phyloP scores from a whole-genome alignment of 2,888 invertebrate genomes.

The Drosophila kambysellisi region DNA sequence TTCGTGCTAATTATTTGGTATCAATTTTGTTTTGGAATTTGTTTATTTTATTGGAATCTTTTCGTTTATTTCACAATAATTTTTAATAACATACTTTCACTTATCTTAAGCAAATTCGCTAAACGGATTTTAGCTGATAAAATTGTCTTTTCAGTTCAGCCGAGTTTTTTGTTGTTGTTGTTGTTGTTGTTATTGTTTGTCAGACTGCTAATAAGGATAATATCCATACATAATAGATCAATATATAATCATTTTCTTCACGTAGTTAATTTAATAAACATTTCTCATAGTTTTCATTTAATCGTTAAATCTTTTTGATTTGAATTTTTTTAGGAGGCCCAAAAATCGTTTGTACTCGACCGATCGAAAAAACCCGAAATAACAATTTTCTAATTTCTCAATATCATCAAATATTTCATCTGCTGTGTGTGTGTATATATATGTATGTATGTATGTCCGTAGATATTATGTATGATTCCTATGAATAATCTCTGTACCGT shows the following conservation, averaged over 20 bases:
- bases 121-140: constrained; percentile 18
- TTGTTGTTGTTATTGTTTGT: background rate
- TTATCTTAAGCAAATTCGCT: constrained; percentile 22
- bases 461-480: background rate
- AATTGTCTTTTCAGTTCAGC: constrained; percentile 4
- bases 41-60: constrained; percentile 26
- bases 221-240: constrained; percentile 22
- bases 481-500: constrained; percentile 1
- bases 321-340: constrained; percentile 5
- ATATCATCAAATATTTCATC: constrained; percentile 14
- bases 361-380: constrained; percentile 46
- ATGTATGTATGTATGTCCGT: constrained; percentile 4
- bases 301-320: constrained; percentile 13
- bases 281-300: constrained; percentile 28
- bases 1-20: constrained; percentile 56
- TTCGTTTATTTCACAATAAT: constrained; percentile 21
- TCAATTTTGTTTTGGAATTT: constrained; percentile 2
- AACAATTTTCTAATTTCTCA: constrained; percentile 44
- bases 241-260: constrained; percentile 24
- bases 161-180: background rate
- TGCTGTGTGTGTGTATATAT: background rate
- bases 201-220: constrained; percentile 25
- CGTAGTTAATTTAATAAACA: constrained; percentile 40
- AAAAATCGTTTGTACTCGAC: constrained; percentile 54
- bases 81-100: constrained; percentile 7